Conservation (phyloP, 1,140 invertebrate species). For the Leptoteleia sp. region DNA sequence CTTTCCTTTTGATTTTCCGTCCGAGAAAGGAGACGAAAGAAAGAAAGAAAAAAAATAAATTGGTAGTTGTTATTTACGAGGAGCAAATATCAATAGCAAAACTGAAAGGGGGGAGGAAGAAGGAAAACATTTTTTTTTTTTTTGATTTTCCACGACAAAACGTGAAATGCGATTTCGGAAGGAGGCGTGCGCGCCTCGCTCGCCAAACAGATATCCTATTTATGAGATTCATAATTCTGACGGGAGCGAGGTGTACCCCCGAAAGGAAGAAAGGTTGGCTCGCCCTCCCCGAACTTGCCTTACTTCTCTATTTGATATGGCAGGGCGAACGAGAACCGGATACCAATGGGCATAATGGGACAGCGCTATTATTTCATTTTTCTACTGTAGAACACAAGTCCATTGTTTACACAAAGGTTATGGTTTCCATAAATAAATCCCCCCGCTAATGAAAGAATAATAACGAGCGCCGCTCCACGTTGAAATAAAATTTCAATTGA, state of each 20-base stretch:
- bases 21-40: too few relatives aligned
- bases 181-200: not conserved
- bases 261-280: slow-evolving; percentile 27
- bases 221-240: slow-evolving; percentile 45
- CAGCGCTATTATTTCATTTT: too few relatives aligned
- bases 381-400: too few relatives aligned
- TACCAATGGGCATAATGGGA: slow-evolving; percentile 10
- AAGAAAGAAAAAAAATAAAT: too few relatives aligned
- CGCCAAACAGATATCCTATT: slow-evolving; percentile 16
- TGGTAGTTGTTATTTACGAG: not conserved
- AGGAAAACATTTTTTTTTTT: too few relatives aligned
- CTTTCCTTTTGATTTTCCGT: slow-evolving; percentile 36
- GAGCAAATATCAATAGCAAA: slow-evolving; percentile 11
- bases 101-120: too few relatives aligned
- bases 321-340: slow-evolving; percentile 37
- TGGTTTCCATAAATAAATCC: too few relatives aligned
- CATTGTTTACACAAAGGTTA: too few relatives aligned
- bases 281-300: slow-evolving; percentile 22
- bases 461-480: too few relatives aligned
- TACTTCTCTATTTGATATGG: slow-evolving; percentile 32
- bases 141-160: slow-evolving; percentile 4
- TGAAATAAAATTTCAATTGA: too few relatives aligned
- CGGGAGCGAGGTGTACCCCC: slow-evolving; percentile 40
- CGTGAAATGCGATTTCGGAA: slow-evolving; percentile 1
- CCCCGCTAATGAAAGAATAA: too few relatives aligned